phyloP scores from a whole-genome alignment of 2,888 invertebrate genomes.

The Chalcis sispes region DNA sequence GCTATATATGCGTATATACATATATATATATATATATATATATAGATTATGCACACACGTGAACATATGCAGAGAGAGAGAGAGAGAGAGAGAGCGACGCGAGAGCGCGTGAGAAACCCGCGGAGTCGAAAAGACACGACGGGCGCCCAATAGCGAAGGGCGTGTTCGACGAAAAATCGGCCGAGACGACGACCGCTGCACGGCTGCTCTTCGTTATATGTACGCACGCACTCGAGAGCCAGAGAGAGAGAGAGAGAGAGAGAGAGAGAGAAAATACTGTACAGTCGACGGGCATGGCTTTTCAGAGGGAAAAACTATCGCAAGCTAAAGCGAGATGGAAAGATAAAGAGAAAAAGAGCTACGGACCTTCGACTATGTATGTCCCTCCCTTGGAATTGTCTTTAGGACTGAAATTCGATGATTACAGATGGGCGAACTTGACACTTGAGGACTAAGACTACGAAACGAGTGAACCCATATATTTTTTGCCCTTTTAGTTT shows the following conservation, averaged over 20 bases:
- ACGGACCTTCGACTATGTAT: no score
- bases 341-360: neutral
- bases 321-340: neutral
- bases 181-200: neutral
- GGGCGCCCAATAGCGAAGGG: constrained; percentile 14
- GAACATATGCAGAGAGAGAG: constrained; percentile 40
- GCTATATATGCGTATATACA: no score
- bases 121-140: no score
- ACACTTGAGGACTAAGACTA: constrained; percentile 25
- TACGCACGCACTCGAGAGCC: neutral
- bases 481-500: constrained; percentile 6
- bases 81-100: no score
- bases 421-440: constrained; percentile 56
- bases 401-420: constrained; percentile 56
- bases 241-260: constrained; percentile 11
- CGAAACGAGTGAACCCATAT: neutral
- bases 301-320: neutral
- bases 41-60: constrained; percentile 31
- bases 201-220: constrained; percentile 10
- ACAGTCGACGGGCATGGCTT: constrained; percentile 1
- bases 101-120: no score
- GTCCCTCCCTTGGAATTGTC: constrained; percentile 34
- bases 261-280: constrained; percentile 15
- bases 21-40: neutral
- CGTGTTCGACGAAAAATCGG: constrained; percentile 54